Evolutionary conservation across 2,113 vertebrate genomes (phyloP), one percentile per base, ranked within the genome.

Genomic region (Tragelaphus imberbis): DNA sequence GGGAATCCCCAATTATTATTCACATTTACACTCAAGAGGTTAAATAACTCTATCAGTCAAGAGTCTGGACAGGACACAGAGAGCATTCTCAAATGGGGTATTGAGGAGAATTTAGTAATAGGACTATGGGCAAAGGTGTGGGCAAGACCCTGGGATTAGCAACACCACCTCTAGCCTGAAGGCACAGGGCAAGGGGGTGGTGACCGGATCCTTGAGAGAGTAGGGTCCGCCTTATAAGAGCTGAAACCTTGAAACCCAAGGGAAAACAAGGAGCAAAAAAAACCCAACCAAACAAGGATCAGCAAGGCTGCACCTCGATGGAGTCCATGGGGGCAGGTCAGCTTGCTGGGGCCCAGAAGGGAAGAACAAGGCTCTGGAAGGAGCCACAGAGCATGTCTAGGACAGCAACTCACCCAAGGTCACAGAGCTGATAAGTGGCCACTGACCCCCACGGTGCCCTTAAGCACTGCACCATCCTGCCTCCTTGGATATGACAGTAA

Each of bases 271-370:
- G 19, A n/a, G 40, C 75, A 51, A 65, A 63, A 63, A 51, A 33
- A 63, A 16, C 0, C 13, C 61, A 63, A 16, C 33, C 25, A 49
- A 47, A 49, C 30, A 71, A 12, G 68, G n/a, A 40, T 23, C 44
- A 51, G 65, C n/a, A 21, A 88, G 28, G 33, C 0, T 13, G 36
- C 3, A 3, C 1, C 5, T 28, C 33, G 6, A 19, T 12, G 21
- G 8, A 8, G 36, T 25, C 49, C 13, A 25, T 10, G 25, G 14
- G 4, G 40, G 19, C 17, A n/a, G 49, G 81, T 10, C 77, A 55
- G 61, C 95, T n/a, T 30, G 63, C 59, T 33, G 40, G 53, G 63
- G n/a, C 47, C 14, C 21, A 3, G 75, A n/a, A 27, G 6, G 12
- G 77, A 16, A 44, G 25, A 12, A 15, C 7, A 15, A 36, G 55